phyloP scores from a whole-genome alignment of 30 jellyfish, hydroid and myxozoan genomes.

The Turritopsis dohrnii region DNA sequence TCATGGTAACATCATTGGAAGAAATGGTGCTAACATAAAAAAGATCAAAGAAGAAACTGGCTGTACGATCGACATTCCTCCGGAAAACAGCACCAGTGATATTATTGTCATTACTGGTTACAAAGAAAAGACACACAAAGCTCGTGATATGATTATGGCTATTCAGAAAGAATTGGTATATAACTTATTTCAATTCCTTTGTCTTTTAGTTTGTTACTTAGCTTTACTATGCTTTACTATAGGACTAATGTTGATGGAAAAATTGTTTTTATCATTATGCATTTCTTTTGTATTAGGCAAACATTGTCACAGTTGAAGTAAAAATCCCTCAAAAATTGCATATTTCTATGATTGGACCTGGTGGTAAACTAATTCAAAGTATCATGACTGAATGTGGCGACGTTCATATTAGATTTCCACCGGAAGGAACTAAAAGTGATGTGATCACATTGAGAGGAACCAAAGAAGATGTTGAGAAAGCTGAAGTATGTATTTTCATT shows the following conservation, averaged over 20 bases:
- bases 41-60: constrained; percentile 85
- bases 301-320: constrained; percentile 56
- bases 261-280: neutral
- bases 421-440: constrained; percentile 86
- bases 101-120: constrained; percentile 77
- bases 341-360: constrained; percentile 86
- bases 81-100: constrained; percentile 84
- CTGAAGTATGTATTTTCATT: constrained; percentile 29
- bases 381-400: constrained; percentile 96
- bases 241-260: too few relatives aligned
- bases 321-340: constrained; percentile 77
- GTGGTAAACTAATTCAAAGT: constrained; percentile 82
- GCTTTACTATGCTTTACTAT: too few relatives aligned
- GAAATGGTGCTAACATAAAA: constrained; percentile 74
- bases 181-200: neutral
- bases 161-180: constrained; percentile 79
- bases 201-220: neutral
- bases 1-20: constrained; percentile 88
- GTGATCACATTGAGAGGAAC: constrained; percentile 68
- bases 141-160: constrained; percentile 73
- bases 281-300: constrained; percentile 46
- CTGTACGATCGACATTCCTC: constrained; percentile 70
- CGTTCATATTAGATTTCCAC: constrained; percentile 82
- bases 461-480: constrained; percentile 88
- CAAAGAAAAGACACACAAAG: constrained; percentile 76